Percentiles rank a stretch among this genome's conserved stretches.
Conservation (phyloP, 1,140 invertebrate genomes). For the Apis cerana region DNA sequence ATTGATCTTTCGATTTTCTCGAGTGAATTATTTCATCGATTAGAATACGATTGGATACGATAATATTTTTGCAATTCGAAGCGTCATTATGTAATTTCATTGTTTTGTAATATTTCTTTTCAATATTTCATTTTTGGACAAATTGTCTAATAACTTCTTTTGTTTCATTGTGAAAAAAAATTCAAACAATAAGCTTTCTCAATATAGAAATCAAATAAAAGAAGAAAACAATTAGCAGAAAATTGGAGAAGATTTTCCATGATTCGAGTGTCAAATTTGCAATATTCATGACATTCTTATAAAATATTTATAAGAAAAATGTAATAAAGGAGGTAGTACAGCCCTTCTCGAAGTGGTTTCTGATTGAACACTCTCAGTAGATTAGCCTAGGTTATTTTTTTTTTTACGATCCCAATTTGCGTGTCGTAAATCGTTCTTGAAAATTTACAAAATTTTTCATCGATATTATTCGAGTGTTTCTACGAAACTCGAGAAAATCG, state of each 20-base stretch:
- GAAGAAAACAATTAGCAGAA: no score
- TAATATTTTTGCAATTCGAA: slow-evolving; percentile 5
- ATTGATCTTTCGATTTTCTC: slow-evolving; percentile 27
- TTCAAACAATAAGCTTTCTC: background rate
- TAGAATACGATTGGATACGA: background rate
- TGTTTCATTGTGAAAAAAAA: background rate
- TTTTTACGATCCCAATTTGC: slow-evolving; percentile 24
- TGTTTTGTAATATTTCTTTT: background rate
- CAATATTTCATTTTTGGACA: background rate
- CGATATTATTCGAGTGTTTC: background rate
- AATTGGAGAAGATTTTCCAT: background rate
- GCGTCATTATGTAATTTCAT: background rate
- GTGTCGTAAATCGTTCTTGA: slow-evolving; percentile 2
- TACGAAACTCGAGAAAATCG: background rate
- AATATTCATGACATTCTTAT: background rate
- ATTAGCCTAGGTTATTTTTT: slow-evolving; percentile 4
- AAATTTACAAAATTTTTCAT: slow-evolving; percentile 14
- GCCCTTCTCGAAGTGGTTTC: background rate
- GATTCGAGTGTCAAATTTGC: background rate
- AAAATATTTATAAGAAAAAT: background rate
- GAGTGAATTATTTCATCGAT: slow-evolving; percentile 14
- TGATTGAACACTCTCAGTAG: slow-evolving; percentile 6
- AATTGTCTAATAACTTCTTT: background rate
- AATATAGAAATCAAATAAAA: no score
- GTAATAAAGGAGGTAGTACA: background rate